Percentiles rank a stretch among this genome's conserved stretches.
Conservation (phyloP, 1,140 invertebrate genomes). For the Zaprionus ghesquierei region DNA sequence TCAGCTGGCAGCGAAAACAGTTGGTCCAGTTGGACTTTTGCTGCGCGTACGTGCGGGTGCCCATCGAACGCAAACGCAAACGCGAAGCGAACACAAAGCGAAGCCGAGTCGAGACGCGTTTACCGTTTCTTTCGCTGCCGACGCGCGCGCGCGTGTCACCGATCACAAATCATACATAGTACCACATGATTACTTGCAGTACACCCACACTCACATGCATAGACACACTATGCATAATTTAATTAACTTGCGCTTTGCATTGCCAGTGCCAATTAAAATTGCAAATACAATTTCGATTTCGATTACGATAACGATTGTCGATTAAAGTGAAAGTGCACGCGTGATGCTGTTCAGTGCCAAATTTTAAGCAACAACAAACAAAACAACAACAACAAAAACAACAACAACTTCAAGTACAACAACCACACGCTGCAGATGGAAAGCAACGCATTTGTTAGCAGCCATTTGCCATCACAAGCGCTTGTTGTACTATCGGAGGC, state of each 20-base stretch:
- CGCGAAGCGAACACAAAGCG: too few species aligned
- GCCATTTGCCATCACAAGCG: slow-evolving; percentile 89
- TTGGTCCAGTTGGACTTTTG: slow-evolving; percentile 71
- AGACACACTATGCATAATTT: slow-evolving; percentile 12
- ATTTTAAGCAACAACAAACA: slow-evolving; percentile 27
- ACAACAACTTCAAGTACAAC: slow-evolving; percentile 15
- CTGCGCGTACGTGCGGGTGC: slow-evolving; percentile 75
- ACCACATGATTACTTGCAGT: slow-evolving; percentile 15
- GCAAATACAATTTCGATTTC: slow-evolving; percentile 43
- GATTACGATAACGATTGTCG: slow-evolving; percentile 34
- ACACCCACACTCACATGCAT: not conserved
- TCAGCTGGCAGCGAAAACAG: slow-evolving; percentile 33
- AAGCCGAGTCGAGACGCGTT: slow-evolving; percentile 24
- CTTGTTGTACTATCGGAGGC: slow-evolving; percentile 92
- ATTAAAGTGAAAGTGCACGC: slow-evolving; percentile 48
- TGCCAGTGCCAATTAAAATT: slow-evolving; percentile 27
- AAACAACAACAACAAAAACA: slow-evolving; percentile 18
- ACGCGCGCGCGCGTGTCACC: slow-evolving; percentile 19
- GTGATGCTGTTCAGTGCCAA: slow-evolving; percentile 60
- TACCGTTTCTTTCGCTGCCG: slow-evolving; percentile 11
- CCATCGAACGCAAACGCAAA: too few species aligned
- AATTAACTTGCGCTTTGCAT: slow-evolving; percentile 35
- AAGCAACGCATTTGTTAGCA: slow-evolving; percentile 83
- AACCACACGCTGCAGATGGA: slow-evolving; percentile 72
- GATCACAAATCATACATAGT: slow-evolving; percentile 3